Base-by-base conservation (phyloP, 2,888 invertebrate genomes). In the Eupithecia dodoneata region DNA sequence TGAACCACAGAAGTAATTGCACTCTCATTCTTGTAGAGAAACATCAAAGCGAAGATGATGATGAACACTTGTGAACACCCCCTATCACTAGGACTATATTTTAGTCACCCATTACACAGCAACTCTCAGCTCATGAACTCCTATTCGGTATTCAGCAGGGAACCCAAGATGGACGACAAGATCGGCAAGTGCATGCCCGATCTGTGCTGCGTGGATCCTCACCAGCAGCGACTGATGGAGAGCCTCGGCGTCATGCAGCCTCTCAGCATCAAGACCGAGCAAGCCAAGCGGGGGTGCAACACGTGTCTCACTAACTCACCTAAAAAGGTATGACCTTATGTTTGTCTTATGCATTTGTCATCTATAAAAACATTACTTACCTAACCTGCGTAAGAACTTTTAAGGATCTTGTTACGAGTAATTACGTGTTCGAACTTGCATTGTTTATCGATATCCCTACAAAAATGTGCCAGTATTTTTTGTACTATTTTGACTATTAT, bases 261-360 rank as follows among this genome's bases (percentile, higher is more conserved):
- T 47, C 90, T 95, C 75, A 92, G 95, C 42, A 94, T 95, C 83
- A 95, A 95, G 87, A 95, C 95, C 13, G 95, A 95, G 84, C 93
- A 93, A 82, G 92, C 93, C n/a, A 94, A 93, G 81, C 89, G 95
- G 5, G 90, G 93, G 67, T 95, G 95, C 87, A 95, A 94, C 80
- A 92, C 93, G n/a, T 95, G 94, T 83, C 89, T 93, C 55, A 92
- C 92, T 15, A 93, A 92, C 82, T 95, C 95, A 15, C 95, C 95
- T 59, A 95, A 94, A 83, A 95, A 95, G 91, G 94, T 94, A 30
- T 1, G 55, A 2, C 67, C 55, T 12, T 72, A 4, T 4, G 42
- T 15, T 44, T n/a, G 44, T 9, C 15, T 42, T 67, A 67, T 15
- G 15, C 66, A 66, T 42, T 63, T 30, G n/a, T 30, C 2, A 63